Base-by-base conservation (phyloP, 2,113 vertebrate genomes). In the Aplodontia rufa region DNA sequence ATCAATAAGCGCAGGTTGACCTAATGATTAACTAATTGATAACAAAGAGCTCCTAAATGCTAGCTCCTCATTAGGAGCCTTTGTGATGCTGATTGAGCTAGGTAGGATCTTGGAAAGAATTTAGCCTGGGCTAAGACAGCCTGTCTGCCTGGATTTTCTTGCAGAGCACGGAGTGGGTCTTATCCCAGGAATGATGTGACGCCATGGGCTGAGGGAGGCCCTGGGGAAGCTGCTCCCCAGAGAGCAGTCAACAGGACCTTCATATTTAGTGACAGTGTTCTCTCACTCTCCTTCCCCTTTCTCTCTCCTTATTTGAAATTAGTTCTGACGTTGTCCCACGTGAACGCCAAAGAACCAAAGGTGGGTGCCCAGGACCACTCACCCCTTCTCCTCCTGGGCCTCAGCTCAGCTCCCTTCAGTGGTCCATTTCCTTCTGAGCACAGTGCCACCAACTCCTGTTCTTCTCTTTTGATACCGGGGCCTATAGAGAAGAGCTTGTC, bases 1-100 rank as follows among this genome's bases (percentile, higher is more conserved):
- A 26, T 86, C 79, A n/a, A 4, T 91, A 40, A 74, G 79, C 17
- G 26, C 55, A 5, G 5, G 62, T 26, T 49, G 47, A 89, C 94
- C 90, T 93, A 87, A 95, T 64, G 90, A 95, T 89, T 68, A 88
- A 82, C 82, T 76, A 94, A 88, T 83, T 66, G 95, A 84, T 79
- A 78, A 89, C 47, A 58, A 66, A 85, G 75, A 58, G n/a, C 53
- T 76, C 69, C 84, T 86, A 76, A 88, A 82, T 22, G 76, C 28
- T 19, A 13, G 32, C 68, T 86, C 87, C 95, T 92, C 80, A 6
- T 92, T 53, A 93, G 81, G 55, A 90, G 49, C 60, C 66, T 84
- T 92, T 85, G 92, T 85, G 47, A 66, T 42, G 17, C 20, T 45
- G 35, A 94, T 26, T 11, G 69, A 72, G 47, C 84, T 53, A 16